Evolutionary conservation across 1,140 invertebrate genomes (phyloP).

Genomic region (Drosophila suzukii): DNA sequence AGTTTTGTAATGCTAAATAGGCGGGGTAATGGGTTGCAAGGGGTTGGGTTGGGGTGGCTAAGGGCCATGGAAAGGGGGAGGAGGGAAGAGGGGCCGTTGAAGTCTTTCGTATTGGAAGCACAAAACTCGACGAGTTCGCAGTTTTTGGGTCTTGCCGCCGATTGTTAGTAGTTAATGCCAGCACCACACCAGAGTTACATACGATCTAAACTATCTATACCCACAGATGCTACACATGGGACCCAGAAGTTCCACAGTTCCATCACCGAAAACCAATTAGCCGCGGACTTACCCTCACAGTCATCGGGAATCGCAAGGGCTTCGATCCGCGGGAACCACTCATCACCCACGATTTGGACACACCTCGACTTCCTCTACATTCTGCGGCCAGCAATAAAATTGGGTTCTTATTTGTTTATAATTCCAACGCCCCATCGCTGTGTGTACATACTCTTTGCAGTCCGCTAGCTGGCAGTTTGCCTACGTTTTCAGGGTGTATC

Average conservation of each 20-base stretch:
- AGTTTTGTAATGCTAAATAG: conserved; percentile 81
- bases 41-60: conserved; percentile 2
- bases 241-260: conserved; percentile 1
- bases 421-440: conserved; percentile 29
- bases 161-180: conserved; percentile 42
- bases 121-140: conserved; percentile 27
- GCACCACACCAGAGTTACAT: conserved; percentile 7
- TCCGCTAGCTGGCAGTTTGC: neutral
- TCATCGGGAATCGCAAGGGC: neutral
- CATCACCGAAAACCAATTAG: conserved; percentile 17
- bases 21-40: conserved; percentile 13
- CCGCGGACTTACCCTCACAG: conserved; percentile 23
- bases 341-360: conserved; percentile 27
- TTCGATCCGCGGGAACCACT: conserved; percentile 4
- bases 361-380: conserved; percentile 20
- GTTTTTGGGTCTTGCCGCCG: conserved; percentile 14
- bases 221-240: conserved; percentile 18
- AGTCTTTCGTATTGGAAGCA: conserved; percentile 69
- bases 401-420: conserved; percentile 41
- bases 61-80: conserved; percentile 11
- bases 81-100: conserved; percentile 48
- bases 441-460: conserved; percentile 45
- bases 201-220: conserved; percentile 1
- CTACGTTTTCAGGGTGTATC: neutral
- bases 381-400: conserved; percentile 9